Percentiles rank a stretch among this genome's conserved stretches.
These are phyloP conservation scores for Cheilosia grossa DNA, from an alignment of 2,888 invertebrate species.

Conservation along the genomic window DNA sequence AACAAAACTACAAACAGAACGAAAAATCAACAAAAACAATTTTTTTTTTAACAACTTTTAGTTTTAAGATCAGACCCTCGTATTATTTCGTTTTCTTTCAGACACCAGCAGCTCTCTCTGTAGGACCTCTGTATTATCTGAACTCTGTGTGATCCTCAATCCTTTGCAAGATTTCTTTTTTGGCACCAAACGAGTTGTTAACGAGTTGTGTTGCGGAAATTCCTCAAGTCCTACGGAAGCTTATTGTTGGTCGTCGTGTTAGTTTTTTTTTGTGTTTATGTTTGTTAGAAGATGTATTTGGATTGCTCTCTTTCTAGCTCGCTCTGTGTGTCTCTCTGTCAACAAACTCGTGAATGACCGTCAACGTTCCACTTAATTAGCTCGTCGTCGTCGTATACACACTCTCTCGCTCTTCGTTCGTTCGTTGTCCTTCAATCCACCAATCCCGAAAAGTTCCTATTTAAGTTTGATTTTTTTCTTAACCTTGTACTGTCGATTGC, in stretches of 20 bases:
- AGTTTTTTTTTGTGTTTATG: background rate
- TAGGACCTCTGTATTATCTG: conserved; percentile 6
- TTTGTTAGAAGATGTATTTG: background rate
- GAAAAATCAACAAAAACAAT: conserved; percentile 1
- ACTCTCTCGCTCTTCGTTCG: conserved; percentile 27
- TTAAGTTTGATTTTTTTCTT: conserved; percentile 83
- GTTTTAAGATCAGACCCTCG: conserved; percentile 38
- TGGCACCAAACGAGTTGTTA: conserved; percentile 13
- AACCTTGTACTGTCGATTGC: conserved; percentile 82
- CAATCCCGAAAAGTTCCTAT: conserved; percentile 69
- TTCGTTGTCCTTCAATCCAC: conserved; percentile 63
- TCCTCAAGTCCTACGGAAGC: background rate
- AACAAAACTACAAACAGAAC: conserved; percentile 33
- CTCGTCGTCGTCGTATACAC: conserved; percentile 32
- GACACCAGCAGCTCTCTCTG: background rate
- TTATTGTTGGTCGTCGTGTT: conserved; percentile 2
- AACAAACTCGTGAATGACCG: conserved; percentile 22
- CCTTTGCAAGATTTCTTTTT: conserved; percentile 63
- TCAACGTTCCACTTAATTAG: conserved; percentile 21
- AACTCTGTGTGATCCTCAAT: conserved; percentile 33
- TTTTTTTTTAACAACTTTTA: conserved; percentile 27
- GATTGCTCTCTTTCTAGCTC: background rate
- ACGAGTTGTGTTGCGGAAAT: background rate
- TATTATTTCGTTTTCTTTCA: conserved; percentile 5
- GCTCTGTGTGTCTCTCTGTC: background rate